Base-by-base conservation (phyloP, 2,888 invertebrate genomes). In the Calameuta pallipes region DNA sequence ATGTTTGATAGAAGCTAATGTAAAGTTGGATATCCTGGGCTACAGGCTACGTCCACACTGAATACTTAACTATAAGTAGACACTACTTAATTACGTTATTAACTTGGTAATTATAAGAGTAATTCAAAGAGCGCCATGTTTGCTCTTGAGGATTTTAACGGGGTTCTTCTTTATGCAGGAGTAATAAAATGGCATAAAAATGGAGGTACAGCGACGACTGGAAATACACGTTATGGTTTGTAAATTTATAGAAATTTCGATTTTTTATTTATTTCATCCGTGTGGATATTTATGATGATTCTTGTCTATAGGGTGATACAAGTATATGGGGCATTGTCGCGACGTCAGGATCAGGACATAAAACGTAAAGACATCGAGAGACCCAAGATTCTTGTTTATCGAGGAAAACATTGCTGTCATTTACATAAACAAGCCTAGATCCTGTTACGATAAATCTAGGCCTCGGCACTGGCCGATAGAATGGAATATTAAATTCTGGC, bases 371-470 rank as follows among this genome's bases (percentile, higher is more conserved):
- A 77, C 34, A 68, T 77, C 71, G 36, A 41, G 69, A 71, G 56
- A 23, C 9, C 56, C 23, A 23, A 78, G 78, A 74, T 78, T 74
- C 41, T 78, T 15, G 73, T 77, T 77, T 74, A 74, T 56, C 56
- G 23, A 56, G 75, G 80, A 81, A 81, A 82, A 79, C 81, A 80
- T 79, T 76, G 80, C 78, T 79, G 76, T 73, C 77, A 83, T 84
- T 84, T 84, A 82, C 84, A 84, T 84, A 84, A 84, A 84, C 84
- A 84, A 80, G 84, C 56, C 79, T 78, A 82, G 81, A 84, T 82
- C 81, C 78, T 84, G 83, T 84, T 84, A 80, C 84, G 82, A 84
- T 84, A 84, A 84, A 84, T 84, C 80, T 83, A 73, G 70, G 77
- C 37, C 75, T 79, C 56, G 56, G 74, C 76, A 41, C 79, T 74